phyloP scores from a whole-genome alignment of 2,113 vertebrate genomes.

The Psilopogon haemacephalus region DNA sequence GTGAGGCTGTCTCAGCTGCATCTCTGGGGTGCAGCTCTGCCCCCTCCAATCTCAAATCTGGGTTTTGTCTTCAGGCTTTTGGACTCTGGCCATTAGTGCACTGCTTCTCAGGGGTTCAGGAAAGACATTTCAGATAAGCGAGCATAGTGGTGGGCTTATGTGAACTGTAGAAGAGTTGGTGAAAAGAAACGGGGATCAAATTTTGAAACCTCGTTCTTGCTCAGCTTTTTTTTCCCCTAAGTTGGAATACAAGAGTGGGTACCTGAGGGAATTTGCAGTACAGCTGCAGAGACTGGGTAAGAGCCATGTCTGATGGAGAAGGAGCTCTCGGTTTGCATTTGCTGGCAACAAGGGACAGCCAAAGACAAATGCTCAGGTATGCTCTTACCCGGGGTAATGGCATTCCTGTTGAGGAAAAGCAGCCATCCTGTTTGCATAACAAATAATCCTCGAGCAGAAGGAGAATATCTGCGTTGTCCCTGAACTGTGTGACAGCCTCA shows the following conservation, averaged over 20 bases:
- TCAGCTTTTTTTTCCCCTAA: background rate
- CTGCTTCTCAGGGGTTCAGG: background rate
- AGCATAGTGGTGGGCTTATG: background rate
- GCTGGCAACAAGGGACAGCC: background rate
- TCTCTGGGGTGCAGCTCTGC: background rate
- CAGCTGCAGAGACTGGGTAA: background rate
- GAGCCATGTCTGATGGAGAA: background rate
- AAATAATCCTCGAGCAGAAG: accelerated
- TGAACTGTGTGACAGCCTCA: background rate
- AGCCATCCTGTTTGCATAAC: background rate
- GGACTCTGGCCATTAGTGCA: background rate
- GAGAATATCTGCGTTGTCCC: background rate
- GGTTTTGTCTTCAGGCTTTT: background rate
- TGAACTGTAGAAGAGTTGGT: background rate
- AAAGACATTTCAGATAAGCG: background rate
- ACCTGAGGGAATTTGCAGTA: background rate
- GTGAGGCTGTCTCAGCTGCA: background rate
- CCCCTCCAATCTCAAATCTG: background rate
- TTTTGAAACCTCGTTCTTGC: background rate
- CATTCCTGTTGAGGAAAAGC: background rate
- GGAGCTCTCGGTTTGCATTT: background rate
- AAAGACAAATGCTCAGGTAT: background rate
- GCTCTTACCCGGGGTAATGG: background rate
- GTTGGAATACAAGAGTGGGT: accelerated
- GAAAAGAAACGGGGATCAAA: background rate